Evolutionary conservation across 2,113 vertebrate species (phyloP), one percentile per base, ranked within the genome.

Genomic region (Emberiza fucata): DNA sequence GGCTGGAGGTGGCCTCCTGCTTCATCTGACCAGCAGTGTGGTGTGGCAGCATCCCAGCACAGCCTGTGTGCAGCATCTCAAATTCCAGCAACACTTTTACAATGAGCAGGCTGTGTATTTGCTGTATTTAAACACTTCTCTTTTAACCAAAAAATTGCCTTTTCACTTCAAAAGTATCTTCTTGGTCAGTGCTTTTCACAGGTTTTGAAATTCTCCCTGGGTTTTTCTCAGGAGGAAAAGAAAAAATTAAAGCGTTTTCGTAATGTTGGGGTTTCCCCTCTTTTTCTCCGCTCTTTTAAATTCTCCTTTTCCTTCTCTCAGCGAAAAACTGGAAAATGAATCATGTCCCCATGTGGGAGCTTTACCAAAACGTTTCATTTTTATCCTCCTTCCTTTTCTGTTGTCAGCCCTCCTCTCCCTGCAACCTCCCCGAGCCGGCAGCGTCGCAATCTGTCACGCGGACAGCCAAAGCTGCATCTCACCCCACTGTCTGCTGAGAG

Each of bases 391-490:
- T 86, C 81, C 76, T 93, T 92, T 86, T 84, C 96, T 42, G 47
- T 50, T 90, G 88, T 93, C 94, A 77, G 79, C 50, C 14, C 65
- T 83, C 51, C 92, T 77, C 63, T 86, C 80, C 88, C 72, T 64
- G 9, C 1, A 80, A 82, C 45, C 60, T 95, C 76, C 76, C 80
- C 0, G 1, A 73, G 75, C 76, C 39, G 4, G 94, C 96, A 90
- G 91, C 10, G 1, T 33, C 76, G 95, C 95, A 97, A 95, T 95
- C 94, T 94, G 95, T 94, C 94, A 96, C 4, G 0, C 7, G 17
- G 92, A 77, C 86, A 95, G 95, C 88, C 91, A 19, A 92, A 83
- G 95, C 95, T 94, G 95, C 94, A 93, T 81, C 95, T 78, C 91
- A 66, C 83, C 27, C 9, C 92, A 68, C 91, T 73, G 90, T 68